Evolutionary conservation across 2,113 vertebrate species (phyloP).

Genomic region (Amblyornis subalaris): DNA sequence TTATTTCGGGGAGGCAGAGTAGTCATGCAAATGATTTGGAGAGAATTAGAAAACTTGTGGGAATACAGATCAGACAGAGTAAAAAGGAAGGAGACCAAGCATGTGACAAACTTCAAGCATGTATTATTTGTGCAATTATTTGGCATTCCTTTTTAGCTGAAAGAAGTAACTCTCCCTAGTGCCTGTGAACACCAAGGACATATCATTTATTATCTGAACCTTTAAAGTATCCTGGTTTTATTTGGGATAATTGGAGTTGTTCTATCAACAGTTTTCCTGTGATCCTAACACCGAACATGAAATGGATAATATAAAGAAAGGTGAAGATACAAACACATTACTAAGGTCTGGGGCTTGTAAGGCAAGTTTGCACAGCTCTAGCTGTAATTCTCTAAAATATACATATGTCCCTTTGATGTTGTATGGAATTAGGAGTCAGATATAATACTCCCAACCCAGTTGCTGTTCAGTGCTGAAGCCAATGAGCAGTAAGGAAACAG

Average conservation of each 20-base stretch:
- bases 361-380: not conserved
- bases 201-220: not conserved
- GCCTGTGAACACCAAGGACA: not conserved
- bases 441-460: not conserved
- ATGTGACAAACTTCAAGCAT: not conserved
- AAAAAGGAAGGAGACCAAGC: conserved; percentile 1
- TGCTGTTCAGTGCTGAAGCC: conserved; percentile 26
- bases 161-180: not conserved
- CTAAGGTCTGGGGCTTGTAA: conserved; percentile 23
- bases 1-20: not conserved
- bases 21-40: not conserved
- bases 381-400: conserved; percentile 55
- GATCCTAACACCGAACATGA: not conserved
- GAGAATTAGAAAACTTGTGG: not conserved
- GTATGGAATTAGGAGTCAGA: not conserved
- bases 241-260: conserved; percentile 28
- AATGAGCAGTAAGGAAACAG: not conserved
- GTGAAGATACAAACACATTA: not conserved
- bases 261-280: conserved; percentile 10
- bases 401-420: conserved; percentile 55
- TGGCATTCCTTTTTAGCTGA: conserved; percentile 15
- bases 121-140: conserved; percentile 18
- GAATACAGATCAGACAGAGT: not conserved
- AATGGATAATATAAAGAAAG: conserved; percentile 5
- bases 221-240: not conserved